phyloP scores from a whole-genome alignment of 2,888 invertebrate species.

The Liopterus haemorrhoidalis region DNA sequence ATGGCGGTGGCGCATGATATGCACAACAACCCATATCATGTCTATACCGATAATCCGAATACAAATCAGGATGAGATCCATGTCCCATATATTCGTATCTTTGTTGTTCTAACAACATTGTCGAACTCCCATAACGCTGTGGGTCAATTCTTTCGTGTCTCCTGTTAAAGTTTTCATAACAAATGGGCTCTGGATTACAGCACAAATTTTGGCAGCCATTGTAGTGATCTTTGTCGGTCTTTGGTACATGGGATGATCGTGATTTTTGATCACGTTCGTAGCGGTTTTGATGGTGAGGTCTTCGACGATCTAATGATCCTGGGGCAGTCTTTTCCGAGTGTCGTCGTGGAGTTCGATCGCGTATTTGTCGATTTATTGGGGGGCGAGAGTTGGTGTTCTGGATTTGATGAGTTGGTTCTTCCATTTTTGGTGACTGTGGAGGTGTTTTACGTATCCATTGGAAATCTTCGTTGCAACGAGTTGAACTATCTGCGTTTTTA shows the following conservation, averaged over 20 bases:
- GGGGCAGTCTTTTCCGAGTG: conserved; percentile 43
- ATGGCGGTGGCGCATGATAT: conserved; percentile 40
- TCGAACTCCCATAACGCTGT: conserved; percentile 47
- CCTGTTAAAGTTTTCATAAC: conserved; percentile 55
- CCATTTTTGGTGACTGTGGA: conserved; percentile 36
- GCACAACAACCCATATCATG: conserved; percentile 39
- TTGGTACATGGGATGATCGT: conserved; percentile 52
- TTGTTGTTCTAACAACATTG: conserved; percentile 42
- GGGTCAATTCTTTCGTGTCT: conserved; percentile 51
- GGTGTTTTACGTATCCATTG: conserved; percentile 55
- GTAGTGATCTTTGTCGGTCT: conserved; percentile 38
- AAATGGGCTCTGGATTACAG: conserved; percentile 36
- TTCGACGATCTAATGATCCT: conserved; percentile 54
- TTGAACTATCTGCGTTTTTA: conserved; percentile 51
- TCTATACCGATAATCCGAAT: conserved; percentile 29
- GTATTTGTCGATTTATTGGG: conserved; percentile 36
- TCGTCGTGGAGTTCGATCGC: conserved; percentile 37
- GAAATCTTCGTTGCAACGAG: conserved; percentile 61
- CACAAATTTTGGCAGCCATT: conserved; percentile 41
- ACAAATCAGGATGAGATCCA: conserved; percentile 46
- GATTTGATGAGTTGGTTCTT: conserved; percentile 35
- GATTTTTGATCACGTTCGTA: conserved; percentile 61
- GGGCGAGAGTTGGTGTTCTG: conserved; percentile 34
- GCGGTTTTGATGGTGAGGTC: conserved; percentile 46
- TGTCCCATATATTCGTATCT: conserved; percentile 33